Percentiles rank a stretch among this genome's conserved stretches.
Conservation (phyloP, 2,888 invertebrate species). For the Chymomyza caudatula region DNA sequence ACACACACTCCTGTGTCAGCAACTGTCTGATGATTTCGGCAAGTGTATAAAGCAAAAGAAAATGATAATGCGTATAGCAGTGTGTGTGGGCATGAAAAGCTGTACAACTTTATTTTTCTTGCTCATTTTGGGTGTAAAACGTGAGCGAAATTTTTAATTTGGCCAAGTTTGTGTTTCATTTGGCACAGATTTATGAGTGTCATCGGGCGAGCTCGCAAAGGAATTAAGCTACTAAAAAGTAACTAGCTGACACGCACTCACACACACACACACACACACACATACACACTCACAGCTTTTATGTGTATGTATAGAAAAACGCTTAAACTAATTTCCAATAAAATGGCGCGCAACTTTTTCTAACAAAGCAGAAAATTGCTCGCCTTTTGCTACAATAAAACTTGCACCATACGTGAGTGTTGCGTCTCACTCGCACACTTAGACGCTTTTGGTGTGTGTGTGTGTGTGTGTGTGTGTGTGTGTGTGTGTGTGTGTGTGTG, state of each 20-base stretch:
- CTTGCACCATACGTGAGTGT: constrained; percentile 18
- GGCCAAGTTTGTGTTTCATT: constrained; percentile 26
- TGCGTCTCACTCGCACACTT: neutral
- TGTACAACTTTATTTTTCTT: neutral
- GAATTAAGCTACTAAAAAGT: constrained; percentile 52
- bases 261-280: neutral
- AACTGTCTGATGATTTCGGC: constrained; percentile 1
- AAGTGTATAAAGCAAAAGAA: constrained; percentile 36
- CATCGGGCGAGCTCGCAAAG: constrained; percentile 6
- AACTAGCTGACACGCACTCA: neutral
- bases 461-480: constrained; percentile 47
- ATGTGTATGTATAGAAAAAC: neutral
- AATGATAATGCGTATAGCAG: neutral
- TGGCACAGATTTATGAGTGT: constrained; percentile 49
- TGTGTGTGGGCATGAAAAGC: neutral
- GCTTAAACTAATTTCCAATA: constrained; percentile 62
- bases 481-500: constrained; percentile 54
- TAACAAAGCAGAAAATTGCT: constrained; percentile 44
- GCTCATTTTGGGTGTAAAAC: constrained; percentile 31
- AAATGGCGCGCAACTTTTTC: constrained; percentile 45
- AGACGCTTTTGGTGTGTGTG: constrained; percentile 11
- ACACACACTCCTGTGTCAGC: neutral
- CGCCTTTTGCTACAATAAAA: constrained; percentile 25
- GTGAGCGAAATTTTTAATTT: constrained; percentile 50
- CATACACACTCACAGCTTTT: neutral